Evolutionary conservation across 2,113 vertebrate genomes (phyloP).

Genomic region (Recurvirostra avosetta): DNA sequence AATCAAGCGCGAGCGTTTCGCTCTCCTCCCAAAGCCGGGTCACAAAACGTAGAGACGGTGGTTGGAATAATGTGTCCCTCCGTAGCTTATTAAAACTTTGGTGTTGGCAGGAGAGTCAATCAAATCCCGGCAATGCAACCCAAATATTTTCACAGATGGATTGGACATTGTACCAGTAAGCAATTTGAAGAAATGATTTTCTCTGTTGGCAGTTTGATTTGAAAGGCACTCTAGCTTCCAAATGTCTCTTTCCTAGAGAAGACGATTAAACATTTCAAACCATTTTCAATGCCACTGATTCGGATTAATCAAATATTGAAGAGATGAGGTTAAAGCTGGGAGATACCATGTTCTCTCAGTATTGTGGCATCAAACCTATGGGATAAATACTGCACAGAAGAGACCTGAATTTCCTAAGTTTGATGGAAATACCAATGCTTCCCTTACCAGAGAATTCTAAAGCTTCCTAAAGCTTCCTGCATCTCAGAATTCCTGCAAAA

Average conservation of each 20-base stretch:
- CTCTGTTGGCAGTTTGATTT: background rate
- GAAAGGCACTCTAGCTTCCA: background rate
- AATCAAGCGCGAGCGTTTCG: background rate
- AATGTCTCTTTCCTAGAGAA: background rate
- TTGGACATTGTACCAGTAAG: background rate
- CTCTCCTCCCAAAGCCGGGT: background rate
- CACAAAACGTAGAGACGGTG: background rate
- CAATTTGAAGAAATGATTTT: background rate
- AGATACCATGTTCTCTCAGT: background rate
- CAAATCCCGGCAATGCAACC: background rate
- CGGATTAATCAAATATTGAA: conserved; percentile 8
- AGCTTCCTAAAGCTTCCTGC: background rate
- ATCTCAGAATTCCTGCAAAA: background rate
- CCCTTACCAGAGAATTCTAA: background rate
- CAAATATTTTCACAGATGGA: conserved; percentile 25
- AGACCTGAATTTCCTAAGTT: background rate
- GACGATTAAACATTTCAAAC: background rate
- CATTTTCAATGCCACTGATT: conserved; percentile 1
- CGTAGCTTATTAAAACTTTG: background rate
- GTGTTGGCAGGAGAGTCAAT: background rate
- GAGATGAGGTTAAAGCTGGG: background rate
- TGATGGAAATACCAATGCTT: background rate
- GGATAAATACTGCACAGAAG: background rate
- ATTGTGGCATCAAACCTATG: background rate
- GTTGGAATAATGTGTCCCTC: background rate